phyloP scores from a whole-genome alignment of 2,797 vertebrate genomes.

The Hydrocynus forskahlii region DNA sequence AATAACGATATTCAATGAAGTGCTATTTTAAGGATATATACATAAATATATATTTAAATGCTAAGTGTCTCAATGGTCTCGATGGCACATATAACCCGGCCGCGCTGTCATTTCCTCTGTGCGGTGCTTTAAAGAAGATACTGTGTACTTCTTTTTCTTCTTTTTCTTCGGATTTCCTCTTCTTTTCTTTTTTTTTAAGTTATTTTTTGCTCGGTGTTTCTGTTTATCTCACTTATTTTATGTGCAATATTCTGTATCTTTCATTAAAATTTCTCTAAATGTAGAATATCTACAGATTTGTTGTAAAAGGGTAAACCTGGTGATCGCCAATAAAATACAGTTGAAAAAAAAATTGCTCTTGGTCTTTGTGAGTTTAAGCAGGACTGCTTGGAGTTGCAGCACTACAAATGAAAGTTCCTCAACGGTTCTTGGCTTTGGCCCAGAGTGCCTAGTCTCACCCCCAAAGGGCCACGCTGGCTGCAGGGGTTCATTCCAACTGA shows the following conservation, averaged over 20 bases:
- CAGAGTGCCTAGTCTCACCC: no score
- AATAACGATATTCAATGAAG: conserved; percentile 68
- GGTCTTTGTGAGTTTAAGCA: background rate
- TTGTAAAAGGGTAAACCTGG: conserved; percentile 77
- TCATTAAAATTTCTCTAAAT: conserved; percentile 71
- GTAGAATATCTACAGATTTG: conserved; percentile 74
- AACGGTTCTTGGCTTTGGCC: no score
- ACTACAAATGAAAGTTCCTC: no score
- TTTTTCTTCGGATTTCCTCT: conserved; percentile 43
- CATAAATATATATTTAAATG: conserved; percentile 69
- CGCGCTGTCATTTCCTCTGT: conserved; percentile 54
- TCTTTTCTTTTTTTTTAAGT: conserved; percentile 50
- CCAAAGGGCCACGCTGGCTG: no score
- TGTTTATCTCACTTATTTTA: conserved; percentile 71
- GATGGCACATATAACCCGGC: conserved; percentile 77
- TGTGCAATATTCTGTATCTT: conserved; percentile 83
- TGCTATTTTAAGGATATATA: conserved; percentile 68
- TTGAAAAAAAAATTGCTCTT: conserved; percentile 57
- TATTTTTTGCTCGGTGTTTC: conserved; percentile 66
- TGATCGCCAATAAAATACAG: conserved; percentile 79
- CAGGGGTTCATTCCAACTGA: no score
- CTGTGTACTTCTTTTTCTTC: conserved; percentile 56
- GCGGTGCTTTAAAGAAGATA: conserved; percentile 79
- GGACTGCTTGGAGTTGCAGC: no score
- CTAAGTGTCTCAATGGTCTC: conserved; percentile 77